Evolutionary conservation across 2,888 invertebrate species (phyloP), one percentile per base, ranked within the genome.

Genomic region (Tanytarsus gracilentus): DNA sequence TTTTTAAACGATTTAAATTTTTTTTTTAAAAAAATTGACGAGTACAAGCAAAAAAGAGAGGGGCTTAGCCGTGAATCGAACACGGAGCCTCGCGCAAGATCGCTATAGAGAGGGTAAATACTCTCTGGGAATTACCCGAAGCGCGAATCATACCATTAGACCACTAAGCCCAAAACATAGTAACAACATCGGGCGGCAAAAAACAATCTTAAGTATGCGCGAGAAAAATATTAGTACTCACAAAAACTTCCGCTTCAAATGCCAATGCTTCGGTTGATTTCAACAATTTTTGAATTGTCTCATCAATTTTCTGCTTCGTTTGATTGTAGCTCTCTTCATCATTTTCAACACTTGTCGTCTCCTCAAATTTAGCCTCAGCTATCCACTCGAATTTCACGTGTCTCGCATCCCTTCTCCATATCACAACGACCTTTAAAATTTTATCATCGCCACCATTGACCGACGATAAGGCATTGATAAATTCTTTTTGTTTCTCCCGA

Each of bases 381-480:
- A 80, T 78, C 93, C 95, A 96, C 72, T 94, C 93, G 72, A 92
- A 96, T 68, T 90, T 90, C 9, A 96, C 76, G 65, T 86, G 85
- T n/a, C 84, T 82, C 8, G 85, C 80, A 69, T 94, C 93, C 39
- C 87, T 81, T 1, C 95, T 81, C 94, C 95, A 96, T 64, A 95
- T 81, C 49, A 95, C 85, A 1, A 92, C 93, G 62, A 95, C 82
- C 65, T 88, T 83, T 63, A 88, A 77, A 44, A 86, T 75, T 52
- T 88, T 81, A 64, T 84, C 86, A 64, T 78, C 71, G n/a, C 74
- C 76, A 67, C 77, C 76, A 1, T 79, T 79, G 64, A 82, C 81
- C 68, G 77, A 75, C 64, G 75, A 68, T 63, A 74, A 68, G 8
- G 71, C 71, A 63, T 84, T 83, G 21, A 94, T 80, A 74, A 95